phyloP scores from a whole-genome alignment of 1,140 invertebrate genomes.

The Cecropterus lyciades region DNA sequence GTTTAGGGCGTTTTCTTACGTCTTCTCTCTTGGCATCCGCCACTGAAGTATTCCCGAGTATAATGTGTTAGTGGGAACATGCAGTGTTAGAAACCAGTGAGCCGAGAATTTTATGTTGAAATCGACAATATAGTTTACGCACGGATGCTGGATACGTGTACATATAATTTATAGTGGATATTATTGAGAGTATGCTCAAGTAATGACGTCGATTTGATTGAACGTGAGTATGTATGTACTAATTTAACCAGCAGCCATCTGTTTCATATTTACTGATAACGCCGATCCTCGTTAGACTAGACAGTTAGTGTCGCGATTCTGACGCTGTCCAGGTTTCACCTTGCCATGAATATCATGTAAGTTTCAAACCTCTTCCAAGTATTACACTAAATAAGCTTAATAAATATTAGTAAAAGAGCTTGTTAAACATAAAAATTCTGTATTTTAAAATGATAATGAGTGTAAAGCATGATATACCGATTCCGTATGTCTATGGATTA shows the following conservation, averaged over 20 bases:
- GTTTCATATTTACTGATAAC: conserved; percentile 27
- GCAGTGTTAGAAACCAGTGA: background rate
- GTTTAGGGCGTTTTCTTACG: conserved; percentile 33
- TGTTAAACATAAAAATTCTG: too few relatives aligned
- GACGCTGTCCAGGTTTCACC: background rate
- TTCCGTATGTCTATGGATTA: too few relatives aligned
- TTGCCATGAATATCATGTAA: background rate
- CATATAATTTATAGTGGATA: conserved; percentile 1
- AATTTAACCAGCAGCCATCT: conserved; percentile 18
- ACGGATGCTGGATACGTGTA: conserved; percentile 2
- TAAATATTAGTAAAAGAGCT: too few relatives aligned
- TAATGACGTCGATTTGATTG: conserved; percentile 24
- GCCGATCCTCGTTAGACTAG: background rate
- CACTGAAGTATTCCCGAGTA: conserved; percentile 22
- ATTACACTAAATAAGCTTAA: background rate
- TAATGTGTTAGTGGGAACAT: conserved; percentile 14
- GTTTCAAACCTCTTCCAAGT: background rate
- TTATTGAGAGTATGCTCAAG: conserved; percentile 5
- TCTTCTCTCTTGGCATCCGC: conserved; percentile 56
- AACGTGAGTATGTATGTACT: conserved; percentile 26
- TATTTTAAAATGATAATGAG: too few relatives aligned
- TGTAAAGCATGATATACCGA: too few relatives aligned
- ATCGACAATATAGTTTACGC: background rate
- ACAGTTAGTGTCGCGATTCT: background rate
- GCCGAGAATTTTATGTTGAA: background rate